Percentiles rank a stretch among this genome's conserved stretches.
Evolutionary conservation across 2,888 invertebrate species (phyloP).

Genomic region (Troides aeacus): DNA sequence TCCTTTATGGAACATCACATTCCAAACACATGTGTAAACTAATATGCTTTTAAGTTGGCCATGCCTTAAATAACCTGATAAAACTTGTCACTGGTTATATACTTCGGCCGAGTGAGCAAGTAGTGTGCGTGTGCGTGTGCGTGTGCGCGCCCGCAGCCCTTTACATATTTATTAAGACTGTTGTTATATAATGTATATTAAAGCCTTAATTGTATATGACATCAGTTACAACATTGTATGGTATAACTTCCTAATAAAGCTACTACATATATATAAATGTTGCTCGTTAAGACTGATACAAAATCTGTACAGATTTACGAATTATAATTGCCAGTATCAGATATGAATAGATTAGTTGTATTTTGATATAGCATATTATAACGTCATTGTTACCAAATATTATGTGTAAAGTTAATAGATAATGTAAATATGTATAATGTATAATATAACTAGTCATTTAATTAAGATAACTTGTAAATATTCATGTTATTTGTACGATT

Average conservation of each 20-base stretch:
- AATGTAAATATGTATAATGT: slow-evolving; percentile 51
- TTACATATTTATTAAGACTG: slow-evolving; percentile 30
- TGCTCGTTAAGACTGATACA: slow-evolving; percentile 73
- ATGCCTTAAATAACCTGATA: slow-evolving; percentile 66
- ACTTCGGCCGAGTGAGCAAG: slow-evolving; percentile 57
- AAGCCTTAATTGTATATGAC: slow-evolving; percentile 16
- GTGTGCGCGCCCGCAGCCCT: slow-evolving; percentile 25
- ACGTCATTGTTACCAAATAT: slow-evolving; percentile 80
- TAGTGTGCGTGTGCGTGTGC: slow-evolving; percentile 18
- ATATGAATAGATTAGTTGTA: slow-evolving; percentile 56
- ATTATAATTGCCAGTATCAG: slow-evolving; percentile 66
- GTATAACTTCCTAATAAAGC: slow-evolving; percentile 28
- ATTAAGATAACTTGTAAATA: slow-evolving; percentile 62
- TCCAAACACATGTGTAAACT: slow-evolving; percentile 74
- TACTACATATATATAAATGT: slow-evolving; percentile 42
- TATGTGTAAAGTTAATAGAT: slow-evolving; percentile 64
- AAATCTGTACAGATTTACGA: slow-evolving; percentile 52
- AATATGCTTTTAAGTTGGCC: slow-evolving; percentile 61
- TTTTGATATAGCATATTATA: slow-evolving; percentile 65
- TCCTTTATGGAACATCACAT: slow-evolving; percentile 74
- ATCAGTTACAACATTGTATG: slow-evolving; percentile 18
- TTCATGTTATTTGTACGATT: slow-evolving; percentile 41
- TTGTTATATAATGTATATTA: slow-evolving; percentile 23
- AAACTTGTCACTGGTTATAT: slow-evolving; percentile 50
- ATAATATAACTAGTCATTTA: slow-evolving; percentile 76